Percentiles rank a stretch among this genome's conserved stretches.
Conservation (phyloP, 2,113 vertebrate species). For the Scomber scombrus region DNA sequence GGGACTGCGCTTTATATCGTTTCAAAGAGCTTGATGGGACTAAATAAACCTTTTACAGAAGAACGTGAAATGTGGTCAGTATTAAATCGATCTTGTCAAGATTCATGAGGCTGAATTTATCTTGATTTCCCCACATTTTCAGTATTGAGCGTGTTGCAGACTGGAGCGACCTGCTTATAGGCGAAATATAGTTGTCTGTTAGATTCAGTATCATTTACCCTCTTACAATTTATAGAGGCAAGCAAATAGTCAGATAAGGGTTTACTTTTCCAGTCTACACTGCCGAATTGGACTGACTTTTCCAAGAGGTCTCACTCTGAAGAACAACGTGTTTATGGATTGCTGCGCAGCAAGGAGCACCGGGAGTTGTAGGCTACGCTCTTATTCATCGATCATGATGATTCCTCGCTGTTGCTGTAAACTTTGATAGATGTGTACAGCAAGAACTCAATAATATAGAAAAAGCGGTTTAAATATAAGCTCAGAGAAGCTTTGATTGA, state of each 20-base stretch:
- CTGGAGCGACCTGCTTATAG: slow-evolving; percentile 5
- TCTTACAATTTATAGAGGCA: background rate
- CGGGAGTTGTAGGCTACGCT: slow-evolving; percentile 60
- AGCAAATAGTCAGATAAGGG: background rate
- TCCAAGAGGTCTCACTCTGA: slow-evolving; percentile 38
- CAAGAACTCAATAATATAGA: background rate
- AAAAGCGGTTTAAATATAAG: background rate
- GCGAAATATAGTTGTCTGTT: background rate
- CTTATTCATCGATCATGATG: slow-evolving; percentile 69
- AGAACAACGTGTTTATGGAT: slow-evolving; percentile 79
- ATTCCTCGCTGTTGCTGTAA: slow-evolving; percentile 39
- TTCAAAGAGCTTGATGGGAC: slow-evolving; percentile 34
- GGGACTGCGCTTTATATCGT: slow-evolving; percentile 5
- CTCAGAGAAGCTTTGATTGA: slow-evolving; percentile 22
- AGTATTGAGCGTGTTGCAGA: background rate
- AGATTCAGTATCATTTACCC: background rate
- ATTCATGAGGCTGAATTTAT: background rate
- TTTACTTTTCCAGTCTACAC: background rate
- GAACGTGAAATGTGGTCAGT: slow-evolving; percentile 23
- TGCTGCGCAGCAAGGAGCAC: slow-evolving; percentile 51
- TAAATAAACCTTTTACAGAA: background rate
- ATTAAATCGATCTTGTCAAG: background rate
- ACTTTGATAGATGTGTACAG: slow-evolving; percentile 60
- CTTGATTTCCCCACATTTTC: background rate
- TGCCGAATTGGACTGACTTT: slow-evolving; percentile 46